phyloP scores from a whole-genome alignment of 2,888 invertebrate species.

The Celastrina argiolus region DNA sequence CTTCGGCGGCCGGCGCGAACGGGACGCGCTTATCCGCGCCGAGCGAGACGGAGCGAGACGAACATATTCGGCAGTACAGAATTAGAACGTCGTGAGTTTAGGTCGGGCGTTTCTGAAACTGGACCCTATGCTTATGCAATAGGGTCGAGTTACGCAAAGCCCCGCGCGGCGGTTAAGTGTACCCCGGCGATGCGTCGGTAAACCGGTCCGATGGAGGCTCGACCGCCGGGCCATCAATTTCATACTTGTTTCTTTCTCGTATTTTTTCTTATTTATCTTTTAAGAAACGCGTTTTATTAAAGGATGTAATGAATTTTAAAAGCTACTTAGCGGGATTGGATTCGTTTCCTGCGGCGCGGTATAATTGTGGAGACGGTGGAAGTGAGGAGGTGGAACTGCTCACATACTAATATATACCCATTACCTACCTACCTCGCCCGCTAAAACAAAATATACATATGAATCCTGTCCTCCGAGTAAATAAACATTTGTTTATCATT shows the following conservation, averaged over 20 bases:
- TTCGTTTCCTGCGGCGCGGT: slow-evolving; percentile 6
- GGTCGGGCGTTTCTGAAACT: not conserved
- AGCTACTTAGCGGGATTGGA: slow-evolving; percentile 1
- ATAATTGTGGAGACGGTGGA: not conserved
- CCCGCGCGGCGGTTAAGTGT: not conserved
- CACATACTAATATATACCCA: not conserved
- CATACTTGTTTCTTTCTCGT: slow-evolving; percentile 31
- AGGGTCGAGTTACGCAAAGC: not conserved
- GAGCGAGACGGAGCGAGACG: slow-evolving; percentile 24
- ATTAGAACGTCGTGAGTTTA: not conserved
- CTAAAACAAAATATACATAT: too few relatives aligned
- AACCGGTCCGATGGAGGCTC: slow-evolving; percentile 61
- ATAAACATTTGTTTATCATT: too few relatives aligned
- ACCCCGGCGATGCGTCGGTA: slow-evolving; percentile 36
- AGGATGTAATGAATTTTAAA: slow-evolving; percentile 23
- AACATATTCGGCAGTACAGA: not conserved
- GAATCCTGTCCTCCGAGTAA: too few relatives aligned
- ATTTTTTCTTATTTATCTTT: slow-evolving; percentile 19
- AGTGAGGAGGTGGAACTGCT: too few relatives aligned
- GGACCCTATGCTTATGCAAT: rapidly evolving
- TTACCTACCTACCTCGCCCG: too few relatives aligned
- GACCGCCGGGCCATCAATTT: slow-evolving; percentile 49
- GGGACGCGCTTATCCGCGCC: slow-evolving; percentile 39
- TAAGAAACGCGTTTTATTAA: slow-evolving; percentile 19
- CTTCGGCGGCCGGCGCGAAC: slow-evolving; percentile 51